Evolutionary conservation across 2,888 invertebrate genomes (phyloP), one percentile per base, ranked within the genome.

Genomic region (Herminia tarsipennalis): DNA sequence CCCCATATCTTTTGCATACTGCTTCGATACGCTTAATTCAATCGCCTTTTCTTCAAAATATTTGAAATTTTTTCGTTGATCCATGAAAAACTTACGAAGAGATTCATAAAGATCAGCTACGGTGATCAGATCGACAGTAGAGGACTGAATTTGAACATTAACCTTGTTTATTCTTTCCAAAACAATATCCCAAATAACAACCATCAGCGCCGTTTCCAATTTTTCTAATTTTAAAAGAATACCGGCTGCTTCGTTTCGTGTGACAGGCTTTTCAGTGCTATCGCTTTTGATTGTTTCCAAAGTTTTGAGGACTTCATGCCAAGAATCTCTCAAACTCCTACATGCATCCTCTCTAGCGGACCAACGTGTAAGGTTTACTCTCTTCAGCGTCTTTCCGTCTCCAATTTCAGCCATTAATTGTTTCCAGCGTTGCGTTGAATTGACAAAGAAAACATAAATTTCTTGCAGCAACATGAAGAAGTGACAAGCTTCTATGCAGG

Each of bases 311-410:
- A 21, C 21, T 21, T 21, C 1, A 2, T 21, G 21, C 21, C 14
- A 29, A 17, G 29, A 29, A 16, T 29, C n/a, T 29, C 1, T 18
- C 10, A 38, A 21, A 29, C 37, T 29, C 29, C 47, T 60, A 44
- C 56, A 60, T 1, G 63, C 63, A 25, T 63, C 57, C 24, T 21
- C 60, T 67, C 62, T 61, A 50, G 70, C 69, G 56, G 67, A 68
- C 70, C 70, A 76, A 62, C 67, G 38, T 45, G 67, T 76, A 12
- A 62, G 54, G 33, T 59, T 66, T 22, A 70, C 61, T 59, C 56
- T 66, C 45, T 70, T 70, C 5, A 68, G 42, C 4, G 54, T 63
- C 58, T 61, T 66, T n/a, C 10, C 8, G 1, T 21, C 8, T 8
- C 5, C 21, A 5, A 21, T 21, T 21, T 10, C 25, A 2, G 2